Base-by-base conservation (phyloP, 2,888 invertebrate genomes). In the Pterostichus madidus region DNA sequence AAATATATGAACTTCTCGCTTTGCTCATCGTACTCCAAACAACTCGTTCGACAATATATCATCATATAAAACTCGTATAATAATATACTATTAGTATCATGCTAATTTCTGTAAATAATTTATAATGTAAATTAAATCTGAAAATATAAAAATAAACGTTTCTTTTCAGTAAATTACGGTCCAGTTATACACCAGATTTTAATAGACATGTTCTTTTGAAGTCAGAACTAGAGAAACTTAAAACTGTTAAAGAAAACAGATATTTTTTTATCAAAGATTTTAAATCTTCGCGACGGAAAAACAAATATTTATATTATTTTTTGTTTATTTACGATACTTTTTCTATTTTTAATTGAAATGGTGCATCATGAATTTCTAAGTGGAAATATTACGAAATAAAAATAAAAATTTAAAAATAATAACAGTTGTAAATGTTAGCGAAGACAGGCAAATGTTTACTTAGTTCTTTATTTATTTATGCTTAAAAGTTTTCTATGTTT, bases 261-360 rank as follows among this genome's bases (percentile, higher is more conserved):
- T 49, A 49, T 49, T 2, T 49, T 49, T 49, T 39, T 39, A 39
- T 49, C 49, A 49, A 49, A 49, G 49, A 5, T 13, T n/a, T 49
- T 49, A 49, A 49, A 49, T 49, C 49, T 49, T 13, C 35, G 7
- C 32, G n/a, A 10, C 13, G 10, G 31, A 61, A 61, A 35, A n/a
- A 61, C 13, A 61, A 64, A 64, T 35, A 64, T 64, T 64, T 64
- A 64, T 13, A 39, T 31, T 8, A 59, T 64, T 32, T n/a, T 35
- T 32, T 39, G 7, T 64, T 64, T 64, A 31, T 64, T 35, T 64
- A 64, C 8, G 35, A 13, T 35, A 8, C 24, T 8, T 49, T 49
- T 49, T 49, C 64, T 64, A 64, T 64, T 64, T 64, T 64, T 13
- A 35, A 35, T 64, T 59, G 24, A 64, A 64, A 64, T 71, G 39